phyloP scores from a whole-genome alignment of 2,888 invertebrate species.

The Bedellia somnulentella region DNA sequence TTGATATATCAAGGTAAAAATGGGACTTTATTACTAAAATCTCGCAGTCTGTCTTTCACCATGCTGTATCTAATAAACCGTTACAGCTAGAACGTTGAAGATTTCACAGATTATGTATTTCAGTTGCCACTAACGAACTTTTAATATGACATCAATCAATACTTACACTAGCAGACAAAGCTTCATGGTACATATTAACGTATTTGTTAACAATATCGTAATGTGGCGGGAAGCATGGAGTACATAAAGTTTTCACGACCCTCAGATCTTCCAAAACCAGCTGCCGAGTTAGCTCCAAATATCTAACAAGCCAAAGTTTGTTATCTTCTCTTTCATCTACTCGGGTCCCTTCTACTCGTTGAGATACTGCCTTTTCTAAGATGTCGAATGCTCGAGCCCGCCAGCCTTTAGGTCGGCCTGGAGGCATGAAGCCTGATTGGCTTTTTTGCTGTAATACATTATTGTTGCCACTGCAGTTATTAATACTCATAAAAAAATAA shows the following conservation, averaged over 20 bases:
- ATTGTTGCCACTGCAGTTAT: too few relatives aligned
- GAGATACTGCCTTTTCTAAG: slow-evolving; percentile 74
- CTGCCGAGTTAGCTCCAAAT: slow-evolving; percentile 86
- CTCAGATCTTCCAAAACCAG: slow-evolving; percentile 88
- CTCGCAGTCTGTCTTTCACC: too few relatives aligned
- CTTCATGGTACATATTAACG: slow-evolving; percentile 91
- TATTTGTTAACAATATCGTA: slow-evolving; percentile 92
- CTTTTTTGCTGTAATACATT: slow-evolving; percentile 66
- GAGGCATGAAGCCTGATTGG: slow-evolving; percentile 88
- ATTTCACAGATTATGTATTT: too few relatives aligned
- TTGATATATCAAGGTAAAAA: too few relatives aligned
- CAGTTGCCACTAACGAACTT: too few relatives aligned
- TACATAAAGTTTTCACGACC: slow-evolving; percentile 86
- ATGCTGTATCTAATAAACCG: too few relatives aligned
- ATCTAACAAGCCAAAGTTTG: slow-evolving; percentile 94
- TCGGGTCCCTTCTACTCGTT: slow-evolving; percentile 92
- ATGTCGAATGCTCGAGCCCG: slow-evolving; percentile 83
- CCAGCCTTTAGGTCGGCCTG: slow-evolving; percentile 93
- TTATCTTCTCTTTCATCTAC: slow-evolving; percentile 88
- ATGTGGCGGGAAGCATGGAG: slow-evolving; percentile 93
- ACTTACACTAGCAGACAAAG: slow-evolving; percentile 77
- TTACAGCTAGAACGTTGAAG: too few relatives aligned
- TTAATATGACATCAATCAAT: too few relatives aligned
- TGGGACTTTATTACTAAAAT: too few relatives aligned
- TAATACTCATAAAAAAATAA: too few relatives aligned